Percentiles rank a stretch among this genome's conserved stretches.
Evolutionary conservation across 2,797 vertebrate species (phyloP).

Genomic region (Acestrorhynchus altus): DNA sequence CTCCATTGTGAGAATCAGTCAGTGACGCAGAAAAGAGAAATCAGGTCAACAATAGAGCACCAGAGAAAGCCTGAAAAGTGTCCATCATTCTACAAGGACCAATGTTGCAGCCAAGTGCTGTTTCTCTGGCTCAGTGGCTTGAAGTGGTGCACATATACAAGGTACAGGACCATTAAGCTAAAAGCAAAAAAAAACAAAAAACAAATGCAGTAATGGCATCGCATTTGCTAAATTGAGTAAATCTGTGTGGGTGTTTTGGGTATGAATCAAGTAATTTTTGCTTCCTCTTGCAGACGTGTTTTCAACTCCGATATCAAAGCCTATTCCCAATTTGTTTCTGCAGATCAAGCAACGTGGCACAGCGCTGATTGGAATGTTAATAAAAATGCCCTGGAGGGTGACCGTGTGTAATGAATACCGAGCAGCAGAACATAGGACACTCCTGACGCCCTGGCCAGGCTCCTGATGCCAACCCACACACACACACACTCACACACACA

Average conservation of each 20-base stretch:
- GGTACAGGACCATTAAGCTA: constrained; percentile 33
- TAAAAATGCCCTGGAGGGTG: constrained; percentile 63
- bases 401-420: constrained; percentile 67
- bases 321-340: constrained; percentile 75
- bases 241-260: constrained; percentile 22
- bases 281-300: constrained; percentile 63
- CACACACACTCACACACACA: not conserved
- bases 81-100: constrained; percentile 40
- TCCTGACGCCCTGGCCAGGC: constrained; percentile 29
- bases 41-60: constrained; percentile 52
- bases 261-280: constrained; percentile 33
- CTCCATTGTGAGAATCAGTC: constrained; percentile 55
- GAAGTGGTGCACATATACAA: not conserved
- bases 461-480: constrained; percentile 29
- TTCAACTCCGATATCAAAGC: constrained; percentile 71
- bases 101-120: not conserved
- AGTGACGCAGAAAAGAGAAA: constrained; percentile 58
- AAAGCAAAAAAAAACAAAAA: constrained; percentile 16
- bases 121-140: constrained; percentile 15
- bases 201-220: constrained; percentile 17
- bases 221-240: constrained; percentile 38
- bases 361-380: constrained; percentile 73
- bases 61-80: constrained; percentile 43
- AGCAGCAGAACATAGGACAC: constrained; percentile 38
- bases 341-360: constrained; percentile 67